Percentiles rank a stretch among this genome's conserved stretches.
phyloP scores from a whole-genome alignment of 1,140 invertebrate species.

The Ips typographus region DNA sequence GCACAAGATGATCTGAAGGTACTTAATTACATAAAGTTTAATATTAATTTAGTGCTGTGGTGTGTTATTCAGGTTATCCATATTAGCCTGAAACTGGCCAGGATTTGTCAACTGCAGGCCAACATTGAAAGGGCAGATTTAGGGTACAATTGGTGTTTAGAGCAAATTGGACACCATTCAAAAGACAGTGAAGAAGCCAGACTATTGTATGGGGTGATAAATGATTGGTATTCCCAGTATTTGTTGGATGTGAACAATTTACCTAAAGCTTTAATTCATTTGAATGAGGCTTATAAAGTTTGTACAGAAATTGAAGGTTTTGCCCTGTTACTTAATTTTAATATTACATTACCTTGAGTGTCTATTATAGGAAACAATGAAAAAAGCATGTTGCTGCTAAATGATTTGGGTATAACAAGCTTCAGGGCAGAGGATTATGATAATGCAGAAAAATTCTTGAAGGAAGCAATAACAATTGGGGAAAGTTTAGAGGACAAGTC shows the following conservation, averaged over 20 bases:
- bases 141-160: slow-evolving; percentile 76
- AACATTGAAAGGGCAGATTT: slow-evolving; percentile 66
- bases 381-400: slow-evolving; percentile 77
- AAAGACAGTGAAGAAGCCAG: slow-evolving; percentile 57
- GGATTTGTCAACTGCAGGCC: slow-evolving; percentile 65
- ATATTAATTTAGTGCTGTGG: neutral
- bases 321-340: neutral
- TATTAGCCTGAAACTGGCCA: slow-evolving; percentile 76
- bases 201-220: slow-evolving; percentile 68
- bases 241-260: slow-evolving; percentile 66
- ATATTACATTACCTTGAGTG: too few relatives aligned
- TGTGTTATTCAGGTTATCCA: slow-evolving; percentile 58
- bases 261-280: slow-evolving; percentile 65
- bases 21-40: slow-evolving; percentile 23
- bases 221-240: slow-evolving; percentile 82
- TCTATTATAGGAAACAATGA: slow-evolving; percentile 55
- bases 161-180: slow-evolving; percentile 64
- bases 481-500: slow-evolving; percentile 62
- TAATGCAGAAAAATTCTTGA: slow-evolving; percentile 70
- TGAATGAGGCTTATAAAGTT: slow-evolving; percentile 70
- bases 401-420: slow-evolving; percentile 80
- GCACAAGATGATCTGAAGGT: slow-evolving; percentile 71
- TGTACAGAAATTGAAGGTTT: slow-evolving; percentile 65
- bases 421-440: slow-evolving; percentile 66
- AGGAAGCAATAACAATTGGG: slow-evolving; percentile 70